A percentile compares a stretch with the other conserved stretches of the same genome.
Evolutionary conservation across 2,888 invertebrate genomes (phyloP).

Genomic region (Drosophila ustulata): DNA sequence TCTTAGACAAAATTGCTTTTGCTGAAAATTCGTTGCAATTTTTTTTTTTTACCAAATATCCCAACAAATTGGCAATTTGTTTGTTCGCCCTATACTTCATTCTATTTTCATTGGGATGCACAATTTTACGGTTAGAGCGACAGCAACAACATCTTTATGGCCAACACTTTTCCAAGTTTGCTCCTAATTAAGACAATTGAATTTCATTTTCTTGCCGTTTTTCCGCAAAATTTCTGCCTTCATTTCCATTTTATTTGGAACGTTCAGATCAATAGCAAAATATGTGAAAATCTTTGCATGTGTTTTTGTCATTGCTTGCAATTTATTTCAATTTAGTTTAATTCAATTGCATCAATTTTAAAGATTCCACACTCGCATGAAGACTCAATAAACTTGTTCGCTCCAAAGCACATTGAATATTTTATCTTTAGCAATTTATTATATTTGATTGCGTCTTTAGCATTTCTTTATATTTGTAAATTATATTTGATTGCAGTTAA

Average conservation of each 20-base stretch:
- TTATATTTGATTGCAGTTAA: neutral
- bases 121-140: neutral
- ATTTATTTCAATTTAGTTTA: slow-evolving; percentile 32
- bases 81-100: slow-evolving; percentile 37
- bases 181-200: slow-evolving; percentile 48
- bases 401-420: slow-evolving; percentile 10
- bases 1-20: slow-evolving; percentile 50
- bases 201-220: slow-evolving; percentile 28
- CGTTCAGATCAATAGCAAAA: too few relatives aligned
- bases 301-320: slow-evolving; percentile 16
- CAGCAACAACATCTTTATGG: neutral
- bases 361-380: slow-evolving; percentile 12
- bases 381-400: slow-evolving; percentile 12
- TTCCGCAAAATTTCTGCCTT: neutral
- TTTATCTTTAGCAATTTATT: neutral
- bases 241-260: neutral
- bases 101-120: slow-evolving; percentile 47
- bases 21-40: slow-evolving; percentile 35
- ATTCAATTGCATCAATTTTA: slow-evolving; percentile 23
- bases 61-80: slow-evolving; percentile 73
- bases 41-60: slow-evolving; percentile 27
- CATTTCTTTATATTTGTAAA: neutral
- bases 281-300: neutral
- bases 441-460: slow-evolving; percentile 13
- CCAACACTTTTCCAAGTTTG: neutral